phyloP scores from a whole-genome alignment of 2,888 invertebrate species.

The Nasonovia ribisnigri region DNA sequence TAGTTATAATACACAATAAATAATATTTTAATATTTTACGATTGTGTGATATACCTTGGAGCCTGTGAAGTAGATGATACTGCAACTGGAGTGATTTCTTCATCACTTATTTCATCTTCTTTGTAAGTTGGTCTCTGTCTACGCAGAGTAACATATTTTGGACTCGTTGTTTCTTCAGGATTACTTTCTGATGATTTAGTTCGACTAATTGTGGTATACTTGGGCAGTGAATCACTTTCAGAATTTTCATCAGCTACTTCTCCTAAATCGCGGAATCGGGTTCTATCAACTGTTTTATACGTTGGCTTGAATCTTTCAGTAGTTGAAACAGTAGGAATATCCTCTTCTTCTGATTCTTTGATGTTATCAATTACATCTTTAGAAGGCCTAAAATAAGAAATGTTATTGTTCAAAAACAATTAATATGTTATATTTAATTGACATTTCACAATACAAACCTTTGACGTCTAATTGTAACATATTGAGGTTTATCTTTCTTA shows the following conservation, averaged over 20 bases:
- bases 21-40: not conserved
- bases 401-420: not conserved
- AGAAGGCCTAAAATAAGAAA: slow-evolving; percentile 48
- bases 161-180: slow-evolving; percentile 68
- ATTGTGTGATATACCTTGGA: slow-evolving; percentile 58
- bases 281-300: slow-evolving; percentile 63
- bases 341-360: slow-evolving; percentile 47
- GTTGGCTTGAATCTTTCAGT: slow-evolving; percentile 62
- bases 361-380: slow-evolving; percentile 59
- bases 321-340: slow-evolving; percentile 31
- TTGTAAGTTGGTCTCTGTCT: slow-evolving; percentile 71
- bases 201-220: slow-evolving; percentile 52
- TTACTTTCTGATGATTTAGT: slow-evolving; percentile 42
- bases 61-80: slow-evolving; percentile 55
- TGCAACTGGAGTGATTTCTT: slow-evolving; percentile 46
- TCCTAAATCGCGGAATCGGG: slow-evolving; percentile 69
- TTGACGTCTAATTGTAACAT: slow-evolving; percentile 80
- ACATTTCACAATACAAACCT: slow-evolving; percentile 67
- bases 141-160: slow-evolving; percentile 79
- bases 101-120: slow-evolving; percentile 62
- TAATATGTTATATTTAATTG: not conserved
- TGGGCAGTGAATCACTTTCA: slow-evolving; percentile 48
- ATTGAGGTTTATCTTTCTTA: slow-evolving; percentile 74
- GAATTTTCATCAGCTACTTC: slow-evolving; percentile 68
- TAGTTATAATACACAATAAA: not conserved